Evolutionary conservation across 2,113 vertebrate species (phyloP).

Genomic region (Marmota monax): DNA sequence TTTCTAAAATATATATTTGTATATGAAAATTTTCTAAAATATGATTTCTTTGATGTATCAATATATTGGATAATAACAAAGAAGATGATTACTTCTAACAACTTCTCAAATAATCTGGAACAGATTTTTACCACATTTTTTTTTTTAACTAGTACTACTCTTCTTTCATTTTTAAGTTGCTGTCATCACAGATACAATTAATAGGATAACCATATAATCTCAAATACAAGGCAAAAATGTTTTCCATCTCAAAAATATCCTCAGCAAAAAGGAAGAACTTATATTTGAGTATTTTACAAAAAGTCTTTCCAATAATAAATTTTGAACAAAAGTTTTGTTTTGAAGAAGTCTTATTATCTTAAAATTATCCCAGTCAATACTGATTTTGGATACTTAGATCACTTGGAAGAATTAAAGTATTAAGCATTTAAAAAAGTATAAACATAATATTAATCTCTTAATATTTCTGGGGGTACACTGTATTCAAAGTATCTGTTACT

Average conservation of each 20-base stretch:
- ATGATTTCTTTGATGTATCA: background rate
- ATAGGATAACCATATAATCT: slow-evolving; percentile 36
- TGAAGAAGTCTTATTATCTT: slow-evolving; percentile 26
- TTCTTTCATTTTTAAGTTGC: slow-evolving; percentile 39
- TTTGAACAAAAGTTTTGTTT: slow-evolving; percentile 50
- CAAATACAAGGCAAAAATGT: slow-evolving; percentile 30
- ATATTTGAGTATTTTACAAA: background rate
- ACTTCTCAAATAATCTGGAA: slow-evolving; percentile 43
- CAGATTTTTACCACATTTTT: background rate
- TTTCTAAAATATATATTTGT: slow-evolving; percentile 35
- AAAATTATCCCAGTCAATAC: slow-evolving; percentile 28
- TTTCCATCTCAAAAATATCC: slow-evolving; percentile 47
- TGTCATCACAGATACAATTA: slow-evolving; percentile 42
- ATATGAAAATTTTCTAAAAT: background rate
- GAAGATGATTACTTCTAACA: background rate
- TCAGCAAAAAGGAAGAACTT: slow-evolving; percentile 41
- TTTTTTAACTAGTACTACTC: slow-evolving; percentile 19
- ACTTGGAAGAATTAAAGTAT: slow-evolving; percentile 15
- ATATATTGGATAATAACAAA: background rate
- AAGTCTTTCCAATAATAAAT: slow-evolving; percentile 47
- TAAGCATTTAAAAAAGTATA: background rate
- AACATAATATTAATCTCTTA: slow-evolving; percentile 16
- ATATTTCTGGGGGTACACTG: background rate
- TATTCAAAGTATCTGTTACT: background rate
- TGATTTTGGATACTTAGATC: slow-evolving; percentile 26